Conservation (phyloP, 2,113 vertebrate genomes). For the Tricholaema leucomelas region DNA sequence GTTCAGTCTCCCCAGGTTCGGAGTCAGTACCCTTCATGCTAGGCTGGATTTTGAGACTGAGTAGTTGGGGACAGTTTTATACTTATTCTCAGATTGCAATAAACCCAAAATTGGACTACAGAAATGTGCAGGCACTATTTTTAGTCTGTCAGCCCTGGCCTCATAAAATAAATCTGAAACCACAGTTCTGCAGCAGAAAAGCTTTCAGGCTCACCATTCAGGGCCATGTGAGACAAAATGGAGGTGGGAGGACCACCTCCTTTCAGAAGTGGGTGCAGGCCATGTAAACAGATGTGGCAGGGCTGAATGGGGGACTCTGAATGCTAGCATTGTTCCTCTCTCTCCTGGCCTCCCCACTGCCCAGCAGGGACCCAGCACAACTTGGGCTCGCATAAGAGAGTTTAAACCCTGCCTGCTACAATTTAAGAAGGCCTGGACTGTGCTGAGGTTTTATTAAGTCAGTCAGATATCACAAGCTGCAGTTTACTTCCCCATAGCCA, state of each 20-base stretch:
- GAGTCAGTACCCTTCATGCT: not conserved
- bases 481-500: not conserved
- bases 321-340: constrained; percentile 72
- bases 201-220: constrained; percentile 9
- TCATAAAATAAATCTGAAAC: constrained; percentile 61
- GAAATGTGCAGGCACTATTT: constrained; percentile 44
- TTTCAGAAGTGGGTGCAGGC: constrained; percentile 64
- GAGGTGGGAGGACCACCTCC: constrained; percentile 61
- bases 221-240: constrained; percentile 33
- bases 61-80: constrained; percentile 7
- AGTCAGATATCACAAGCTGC: not conserved
- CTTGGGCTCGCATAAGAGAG: constrained; percentile 18
- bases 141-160: constrained; percentile 54
- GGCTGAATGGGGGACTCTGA: constrained; percentile 67
- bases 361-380: constrained; percentile 29
- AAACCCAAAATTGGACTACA: constrained; percentile 48
- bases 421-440: not conserved
- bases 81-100: constrained; percentile 48
- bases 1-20: not conserved
- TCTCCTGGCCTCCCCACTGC: not conserved
- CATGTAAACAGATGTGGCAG: constrained; percentile 80
- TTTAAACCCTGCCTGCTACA: constrained; percentile 1
- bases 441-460: not conserved
- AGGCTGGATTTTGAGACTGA: constrained; percentile 28
- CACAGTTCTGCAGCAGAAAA: constrained; percentile 16